These are phyloP conservation scores for Cosmia pyralina DNA, from an alignment of 2,888 invertebrate genomes.

Conservation along the genomic window DNA sequence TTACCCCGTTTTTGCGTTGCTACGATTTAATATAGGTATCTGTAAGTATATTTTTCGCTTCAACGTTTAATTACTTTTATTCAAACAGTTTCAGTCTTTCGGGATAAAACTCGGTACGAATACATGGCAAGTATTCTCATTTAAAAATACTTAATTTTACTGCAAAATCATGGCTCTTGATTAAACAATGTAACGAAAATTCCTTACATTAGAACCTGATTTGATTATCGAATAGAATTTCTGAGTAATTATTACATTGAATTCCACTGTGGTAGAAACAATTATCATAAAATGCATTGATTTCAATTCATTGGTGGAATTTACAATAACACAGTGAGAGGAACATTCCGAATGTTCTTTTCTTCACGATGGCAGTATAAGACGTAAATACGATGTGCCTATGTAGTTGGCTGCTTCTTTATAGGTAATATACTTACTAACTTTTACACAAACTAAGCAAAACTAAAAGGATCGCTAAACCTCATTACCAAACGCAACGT, in stretches of 20 bases:
- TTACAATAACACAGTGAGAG: not conserved
- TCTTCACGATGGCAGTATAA: too few species aligned
- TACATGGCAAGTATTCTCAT: slow-evolving; percentile 20
- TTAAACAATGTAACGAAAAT: slow-evolving; percentile 18
- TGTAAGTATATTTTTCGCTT: slow-evolving; percentile 22
- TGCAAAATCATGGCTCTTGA: slow-evolving; percentile 4
- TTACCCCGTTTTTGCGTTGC: slow-evolving; percentile 43
- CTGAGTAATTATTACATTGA: not conserved
- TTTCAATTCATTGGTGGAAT: not conserved
- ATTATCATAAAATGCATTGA: not conserved
- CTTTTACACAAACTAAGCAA: slow-evolving; percentile 5
- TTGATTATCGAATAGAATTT: not conserved
- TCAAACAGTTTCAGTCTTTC: slow-evolving; percentile 28
- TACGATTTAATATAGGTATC: slow-evolving; percentile 13
- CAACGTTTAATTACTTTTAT: slow-evolving; percentile 46
- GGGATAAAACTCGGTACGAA: slow-evolving; percentile 6
- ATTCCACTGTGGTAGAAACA: not conserved
- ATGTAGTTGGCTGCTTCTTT: not conserved
- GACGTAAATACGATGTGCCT: not conserved
- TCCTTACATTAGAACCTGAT: not conserved
- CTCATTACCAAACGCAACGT: slow-evolving; percentile 57
- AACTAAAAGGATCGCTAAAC: slow-evolving; percentile 41
- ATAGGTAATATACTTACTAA: slow-evolving; percentile 7
- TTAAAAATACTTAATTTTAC: slow-evolving; percentile 7
- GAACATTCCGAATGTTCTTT: not conserved